These are phyloP conservation scores for Coptodon rendalli DNA, from an alignment of 2,113 vertebrate genomes.

Conservation along the genomic window DNA sequence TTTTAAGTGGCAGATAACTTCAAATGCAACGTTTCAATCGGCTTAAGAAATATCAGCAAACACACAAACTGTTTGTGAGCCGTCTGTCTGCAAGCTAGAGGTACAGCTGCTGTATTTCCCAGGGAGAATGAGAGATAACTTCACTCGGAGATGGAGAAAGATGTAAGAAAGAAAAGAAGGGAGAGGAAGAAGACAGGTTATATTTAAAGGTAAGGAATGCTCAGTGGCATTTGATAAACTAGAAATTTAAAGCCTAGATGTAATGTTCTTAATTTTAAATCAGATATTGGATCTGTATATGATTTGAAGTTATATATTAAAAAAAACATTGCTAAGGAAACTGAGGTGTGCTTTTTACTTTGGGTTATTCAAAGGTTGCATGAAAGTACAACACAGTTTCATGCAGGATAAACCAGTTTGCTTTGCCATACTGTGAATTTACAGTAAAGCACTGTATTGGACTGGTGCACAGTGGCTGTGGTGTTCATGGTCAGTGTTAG, in stretches of 20 bases:
- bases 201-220: background rate
- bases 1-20: background rate
- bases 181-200: background rate
- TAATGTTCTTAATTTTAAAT: background rate
- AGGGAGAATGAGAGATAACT: background rate
- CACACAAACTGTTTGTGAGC: background rate
- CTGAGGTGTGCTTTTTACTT: background rate
- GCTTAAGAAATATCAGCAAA: background rate
- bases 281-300: background rate
- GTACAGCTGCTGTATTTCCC: background rate
- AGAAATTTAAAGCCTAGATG: background rate
- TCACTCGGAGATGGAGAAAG: background rate
- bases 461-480: background rate
- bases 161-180: background rate
- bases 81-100: background rate
- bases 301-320: background rate
- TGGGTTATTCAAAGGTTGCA: background rate
- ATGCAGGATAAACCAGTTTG: background rate
- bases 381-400: background rate
- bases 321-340: background rate
- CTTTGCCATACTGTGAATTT: background rate
- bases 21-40: background rate
- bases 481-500: background rate
- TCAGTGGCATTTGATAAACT: background rate
- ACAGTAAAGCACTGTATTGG: background rate